Evolutionary conservation across 2,113 vertebrate genomes (phyloP).

Genomic region (Andinoacara biseriatus): DNA sequence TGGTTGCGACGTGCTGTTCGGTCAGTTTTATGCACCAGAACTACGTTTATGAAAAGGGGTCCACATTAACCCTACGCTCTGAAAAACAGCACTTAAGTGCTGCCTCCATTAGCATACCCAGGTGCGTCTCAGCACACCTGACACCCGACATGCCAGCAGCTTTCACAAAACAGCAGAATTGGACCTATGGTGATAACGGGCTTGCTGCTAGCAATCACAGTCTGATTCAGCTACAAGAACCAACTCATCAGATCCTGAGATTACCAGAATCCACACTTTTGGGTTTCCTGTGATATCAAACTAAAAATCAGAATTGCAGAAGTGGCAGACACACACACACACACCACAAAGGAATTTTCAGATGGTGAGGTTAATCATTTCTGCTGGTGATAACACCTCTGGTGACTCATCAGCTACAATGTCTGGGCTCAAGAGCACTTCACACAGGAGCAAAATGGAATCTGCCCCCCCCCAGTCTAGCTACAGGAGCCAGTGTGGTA

Average conservation of each 20-base stretch:
- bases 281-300: rapidly evolving
- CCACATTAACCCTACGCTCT: background rate
- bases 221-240: background rate
- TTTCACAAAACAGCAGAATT: background rate
- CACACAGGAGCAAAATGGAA: background rate
- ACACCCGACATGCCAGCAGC: background rate
- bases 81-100: background rate
- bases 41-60: background rate
- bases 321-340: background rate
- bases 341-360: background rate
- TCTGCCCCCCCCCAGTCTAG: background rate
- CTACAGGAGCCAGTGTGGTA: conserved; percentile 39
- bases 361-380: background rate
- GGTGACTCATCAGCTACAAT: background rate
- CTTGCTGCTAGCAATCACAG: background rate
- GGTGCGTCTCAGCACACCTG: background rate
- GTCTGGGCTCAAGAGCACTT: conserved; percentile 22
- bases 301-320: background rate
- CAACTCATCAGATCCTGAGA: background rate
- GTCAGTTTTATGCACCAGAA: background rate
- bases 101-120: background rate
- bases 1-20: background rate
- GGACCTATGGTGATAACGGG: background rate
- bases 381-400: background rate
- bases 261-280: background rate